phyloP scores from a whole-genome alignment of 1,140 invertebrate species.

The Plectrocnemia conspersa region DNA sequence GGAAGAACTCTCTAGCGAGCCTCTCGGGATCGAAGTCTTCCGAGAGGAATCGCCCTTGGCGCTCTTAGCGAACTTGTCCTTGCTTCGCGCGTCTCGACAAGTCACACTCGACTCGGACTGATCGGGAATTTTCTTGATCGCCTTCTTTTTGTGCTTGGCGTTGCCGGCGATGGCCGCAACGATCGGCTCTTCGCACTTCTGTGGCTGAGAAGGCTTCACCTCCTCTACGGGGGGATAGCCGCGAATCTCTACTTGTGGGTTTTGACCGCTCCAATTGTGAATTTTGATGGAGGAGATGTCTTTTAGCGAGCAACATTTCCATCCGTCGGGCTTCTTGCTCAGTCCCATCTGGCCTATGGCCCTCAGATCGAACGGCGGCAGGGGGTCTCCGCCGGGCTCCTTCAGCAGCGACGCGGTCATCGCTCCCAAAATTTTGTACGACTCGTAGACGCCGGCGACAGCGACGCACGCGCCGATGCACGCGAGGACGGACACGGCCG shows the following conservation, averaged over 20 bases:
- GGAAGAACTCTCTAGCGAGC: too few relatives aligned
- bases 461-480: constrained; percentile 34
- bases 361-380: constrained; percentile 30
- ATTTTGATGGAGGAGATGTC: too few relatives aligned
- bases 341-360: constrained; percentile 27
- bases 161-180: neutral
- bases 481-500: constrained; percentile 37
- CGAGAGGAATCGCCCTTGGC: too few relatives aligned
- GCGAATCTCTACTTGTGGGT: too few relatives aligned
- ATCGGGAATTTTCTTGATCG: neutral
- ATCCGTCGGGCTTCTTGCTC: constrained; percentile 26
- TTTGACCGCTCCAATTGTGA: too few relatives aligned
- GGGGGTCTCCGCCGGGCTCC: constrained; percentile 23
- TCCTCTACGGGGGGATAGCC: neutral
- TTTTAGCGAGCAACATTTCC: constrained; percentile 28
- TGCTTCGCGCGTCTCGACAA: too few relatives aligned
- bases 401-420: constrained; percentile 18
- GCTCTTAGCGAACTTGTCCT: too few relatives aligned
- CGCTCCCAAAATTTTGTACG: constrained; percentile 30
- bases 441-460: constrained; percentile 32
- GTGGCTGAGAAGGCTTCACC: neutral
- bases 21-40: too few relatives aligned
- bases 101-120: too few relatives aligned
- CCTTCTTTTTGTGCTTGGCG: neutral
- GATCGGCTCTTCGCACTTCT: neutral